These are phyloP conservation scores for Parazoanthus atlanticus DNA, from an alignment of 92 coral and sea anemone genomes.

Conservation along the genomic window DNA sequence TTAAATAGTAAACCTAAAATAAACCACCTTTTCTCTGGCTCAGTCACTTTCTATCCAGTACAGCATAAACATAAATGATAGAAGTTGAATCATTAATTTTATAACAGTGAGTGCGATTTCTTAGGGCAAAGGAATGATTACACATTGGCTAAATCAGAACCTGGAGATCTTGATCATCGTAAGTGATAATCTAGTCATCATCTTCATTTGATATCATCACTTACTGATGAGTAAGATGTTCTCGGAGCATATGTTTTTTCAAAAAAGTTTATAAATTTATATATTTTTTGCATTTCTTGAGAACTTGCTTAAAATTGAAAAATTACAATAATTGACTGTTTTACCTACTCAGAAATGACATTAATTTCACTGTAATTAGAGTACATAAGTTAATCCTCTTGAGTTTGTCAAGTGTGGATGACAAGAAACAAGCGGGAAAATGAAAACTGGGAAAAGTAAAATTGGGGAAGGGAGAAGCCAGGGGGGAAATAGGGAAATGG, in stretches of 20 bases:
- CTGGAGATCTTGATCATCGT: slow-evolving; percentile 47
- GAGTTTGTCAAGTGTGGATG: too few species aligned
- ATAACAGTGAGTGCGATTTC: slow-evolving; percentile 39
- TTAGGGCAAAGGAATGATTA: slow-evolving; percentile 44
- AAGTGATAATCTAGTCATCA: slow-evolving; percentile 22
- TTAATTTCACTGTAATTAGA: too few species aligned
- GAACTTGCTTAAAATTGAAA: too few species aligned
- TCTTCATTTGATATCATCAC: slow-evolving; percentile 12
- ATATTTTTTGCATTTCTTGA: not conserved
- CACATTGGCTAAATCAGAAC: slow-evolving; percentile 44
- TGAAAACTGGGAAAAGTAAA: too few species aligned
- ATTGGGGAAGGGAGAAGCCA: too few species aligned
- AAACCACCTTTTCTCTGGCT: not conserved
- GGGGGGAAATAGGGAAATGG: too few species aligned
- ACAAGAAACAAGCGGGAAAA: too few species aligned
- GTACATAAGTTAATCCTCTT: too few species aligned
- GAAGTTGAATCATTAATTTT: slow-evolving; percentile 1
- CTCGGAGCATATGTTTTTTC: not conserved
- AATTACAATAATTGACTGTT: too few species aligned
- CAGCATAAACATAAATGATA: not conserved
- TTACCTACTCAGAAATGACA: not conserved
- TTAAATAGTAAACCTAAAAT: not conserved
- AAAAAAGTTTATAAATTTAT: not conserved
- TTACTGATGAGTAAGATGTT: not conserved
- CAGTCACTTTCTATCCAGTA: not conserved